Percentiles rank a stretch among this genome's conserved stretches.
These are phyloP conservation scores for Strigamia transsilvanica DNA, from an alignment of 2,888 invertebrate species.

Conservation along the genomic window DNA sequence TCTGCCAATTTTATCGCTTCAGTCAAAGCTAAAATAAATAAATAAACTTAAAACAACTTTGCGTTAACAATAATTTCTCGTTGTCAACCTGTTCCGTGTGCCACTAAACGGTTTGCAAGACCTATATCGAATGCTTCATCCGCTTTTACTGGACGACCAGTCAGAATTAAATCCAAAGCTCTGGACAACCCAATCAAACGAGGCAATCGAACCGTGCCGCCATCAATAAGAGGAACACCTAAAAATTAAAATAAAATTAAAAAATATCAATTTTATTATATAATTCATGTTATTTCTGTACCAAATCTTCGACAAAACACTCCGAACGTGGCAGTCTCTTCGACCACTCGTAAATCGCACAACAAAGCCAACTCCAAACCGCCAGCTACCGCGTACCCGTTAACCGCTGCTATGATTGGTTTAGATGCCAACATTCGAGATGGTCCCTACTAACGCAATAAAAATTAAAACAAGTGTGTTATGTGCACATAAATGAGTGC, in stretches of 20 bases:
- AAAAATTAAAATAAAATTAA: conserved; percentile 12
- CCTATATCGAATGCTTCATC: conserved; percentile 84
- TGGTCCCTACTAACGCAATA: conserved; percentile 68
- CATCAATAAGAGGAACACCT: conserved; percentile 84
- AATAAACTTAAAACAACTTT: neutral
- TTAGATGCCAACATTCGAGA: conserved; percentile 78
- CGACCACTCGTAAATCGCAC: conserved; percentile 89
- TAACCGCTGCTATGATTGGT: conserved; percentile 87
- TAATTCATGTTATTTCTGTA: conserved; percentile 58
- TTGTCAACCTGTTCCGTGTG: conserved; percentile 79
- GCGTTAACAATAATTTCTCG: neutral
- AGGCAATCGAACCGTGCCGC: conserved; percentile 82
- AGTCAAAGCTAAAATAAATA: conserved; percentile 60
- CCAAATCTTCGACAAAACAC: conserved; percentile 88
- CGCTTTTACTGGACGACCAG: conserved; percentile 80
- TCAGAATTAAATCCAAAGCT: conserved; percentile 88
- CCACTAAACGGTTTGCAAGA: conserved; percentile 79
- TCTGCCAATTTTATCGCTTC: conserved; percentile 63
- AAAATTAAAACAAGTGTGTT: neutral
- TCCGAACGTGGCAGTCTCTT: conserved; percentile 84
- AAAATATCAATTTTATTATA: too few relatives aligned
- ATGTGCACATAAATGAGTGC: neutral
- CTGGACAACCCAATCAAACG: conserved; percentile 83
- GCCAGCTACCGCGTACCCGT: conserved; percentile 87
- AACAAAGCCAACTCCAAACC: conserved; percentile 90